Conservation (phyloP, 1,140 invertebrate genomes). For the Tachypleus tridentatus region DNA sequence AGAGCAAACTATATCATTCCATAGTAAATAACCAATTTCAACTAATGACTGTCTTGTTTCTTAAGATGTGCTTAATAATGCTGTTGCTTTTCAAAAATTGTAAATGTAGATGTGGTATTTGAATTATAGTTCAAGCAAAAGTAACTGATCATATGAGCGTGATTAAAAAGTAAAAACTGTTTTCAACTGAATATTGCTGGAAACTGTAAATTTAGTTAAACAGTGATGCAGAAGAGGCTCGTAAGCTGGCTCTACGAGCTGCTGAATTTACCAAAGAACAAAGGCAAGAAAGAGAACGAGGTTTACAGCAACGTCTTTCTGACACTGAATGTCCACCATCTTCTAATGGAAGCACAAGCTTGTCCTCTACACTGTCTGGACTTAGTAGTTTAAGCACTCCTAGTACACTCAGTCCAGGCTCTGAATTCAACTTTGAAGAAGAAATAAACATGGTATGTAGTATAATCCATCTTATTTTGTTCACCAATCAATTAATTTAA, state of each 20-base stretch:
- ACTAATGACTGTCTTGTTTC: too few relatives aligned
- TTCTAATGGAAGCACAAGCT: not conserved
- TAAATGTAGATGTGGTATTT: too few relatives aligned
- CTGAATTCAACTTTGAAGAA: conserved; percentile 17
- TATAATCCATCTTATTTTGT: not conserved
- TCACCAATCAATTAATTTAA: too few relatives aligned
- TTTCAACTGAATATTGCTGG: conserved; percentile 3
- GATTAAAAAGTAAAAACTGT: not conserved
- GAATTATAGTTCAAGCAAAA: too few relatives aligned
- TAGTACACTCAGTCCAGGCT: conserved; percentile 16
- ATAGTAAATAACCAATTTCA: too few relatives aligned
- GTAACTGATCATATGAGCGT: too few relatives aligned
- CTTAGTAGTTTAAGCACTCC: conserved; percentile 12
- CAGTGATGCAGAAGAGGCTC: conserved; percentile 15
- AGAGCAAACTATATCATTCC: too few relatives aligned
- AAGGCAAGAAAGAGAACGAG: conserved; percentile 21
- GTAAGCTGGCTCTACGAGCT: conserved; percentile 26
- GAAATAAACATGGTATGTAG: conserved; percentile 22
- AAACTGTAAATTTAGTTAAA: conserved; percentile 1
- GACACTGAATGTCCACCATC: not conserved
- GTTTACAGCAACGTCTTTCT: conserved; percentile 10
- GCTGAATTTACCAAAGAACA: conserved; percentile 27
- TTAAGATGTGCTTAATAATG: too few relatives aligned
- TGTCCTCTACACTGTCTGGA: not conserved
- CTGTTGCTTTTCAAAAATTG: too few relatives aligned